Evolutionary conservation across 2,113 vertebrate genomes (phyloP).

Genomic region (Spea multiplicata): DNA sequence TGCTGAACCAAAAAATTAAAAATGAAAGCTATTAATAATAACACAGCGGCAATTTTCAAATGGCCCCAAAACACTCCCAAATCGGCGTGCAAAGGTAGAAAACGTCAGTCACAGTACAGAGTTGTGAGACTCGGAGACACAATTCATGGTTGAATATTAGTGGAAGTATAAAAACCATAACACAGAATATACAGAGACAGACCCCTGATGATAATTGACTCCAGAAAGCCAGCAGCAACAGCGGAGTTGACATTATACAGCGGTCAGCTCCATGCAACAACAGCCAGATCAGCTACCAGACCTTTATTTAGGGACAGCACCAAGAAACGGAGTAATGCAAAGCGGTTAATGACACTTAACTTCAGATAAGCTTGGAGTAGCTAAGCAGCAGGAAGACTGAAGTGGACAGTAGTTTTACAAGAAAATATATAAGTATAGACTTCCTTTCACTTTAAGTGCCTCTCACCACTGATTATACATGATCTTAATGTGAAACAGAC

Average conservation of each 20-base stretch:
- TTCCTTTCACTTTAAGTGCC: too few species aligned
- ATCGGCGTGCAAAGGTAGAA: conserved; percentile 1
- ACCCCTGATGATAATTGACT: conserved; percentile 30
- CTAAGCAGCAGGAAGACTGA: too few species aligned
- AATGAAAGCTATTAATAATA: conserved; percentile 48
- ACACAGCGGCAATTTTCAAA: conserved; percentile 39
- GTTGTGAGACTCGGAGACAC: conserved; percentile 25
- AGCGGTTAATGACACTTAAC: neutral
- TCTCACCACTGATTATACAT: too few species aligned
- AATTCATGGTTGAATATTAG: conserved; percentile 38
- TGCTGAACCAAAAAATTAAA: conserved; percentile 47
- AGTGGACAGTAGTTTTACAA: too few species aligned
- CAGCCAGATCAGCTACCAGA: neutral
- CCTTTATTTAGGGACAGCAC: conserved; percentile 14
- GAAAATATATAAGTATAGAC: too few species aligned
- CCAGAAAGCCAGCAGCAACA: conserved; percentile 25
- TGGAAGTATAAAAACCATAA: conserved; percentile 36
- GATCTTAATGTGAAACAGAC: too few species aligned
- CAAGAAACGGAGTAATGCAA: neutral
- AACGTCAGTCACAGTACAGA: conserved; percentile 3
- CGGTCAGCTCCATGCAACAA: neutral
- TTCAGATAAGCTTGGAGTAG: too few species aligned
- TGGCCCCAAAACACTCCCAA: conserved; percentile 20
- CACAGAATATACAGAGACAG: conserved; percentile 1
- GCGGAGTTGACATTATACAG: conserved; percentile 23